Conservation (phyloP, 2,888 invertebrate genomes). For the Vandiemenella viatica region DNA sequence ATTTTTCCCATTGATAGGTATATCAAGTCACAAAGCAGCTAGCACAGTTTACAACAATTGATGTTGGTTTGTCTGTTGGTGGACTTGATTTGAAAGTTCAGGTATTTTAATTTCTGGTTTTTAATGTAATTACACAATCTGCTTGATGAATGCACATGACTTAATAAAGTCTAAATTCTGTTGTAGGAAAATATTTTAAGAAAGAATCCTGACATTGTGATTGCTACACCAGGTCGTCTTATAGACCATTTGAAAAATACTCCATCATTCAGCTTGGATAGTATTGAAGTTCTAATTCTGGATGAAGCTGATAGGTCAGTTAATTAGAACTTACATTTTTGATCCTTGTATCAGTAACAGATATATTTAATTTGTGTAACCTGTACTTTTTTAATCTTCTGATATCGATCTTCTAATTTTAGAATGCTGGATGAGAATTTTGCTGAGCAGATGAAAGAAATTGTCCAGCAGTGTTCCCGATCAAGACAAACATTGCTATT, state of each 20-base stretch:
- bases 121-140: background rate
- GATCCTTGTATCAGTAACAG: background rate
- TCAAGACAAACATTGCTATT: conserved; percentile 93
- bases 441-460: conserved; percentile 97
- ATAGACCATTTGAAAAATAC: conserved; percentile 95
- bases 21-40: conserved; percentile 86
- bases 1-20: conserved; percentile 37
- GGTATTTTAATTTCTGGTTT: conserved; percentile 21
- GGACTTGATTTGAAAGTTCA: conserved; percentile 68
- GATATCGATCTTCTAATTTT: conserved; percentile 18
- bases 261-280: conserved; percentile 76
- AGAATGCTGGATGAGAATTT: conserved; percentile 98
- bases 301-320: conserved; percentile 57
- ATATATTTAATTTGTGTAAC: background rate
- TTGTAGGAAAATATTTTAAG: conserved; percentile 59
- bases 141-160: too few species aligned
- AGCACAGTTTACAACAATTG: conserved; percentile 69
- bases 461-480: conserved; percentile 79
- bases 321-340: too few species aligned
- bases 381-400: background rate
- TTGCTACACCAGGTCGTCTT: conserved; percentile 94
- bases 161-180: background rate
- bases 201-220: conserved; percentile 88
- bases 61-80: conserved; percentile 72
- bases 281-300: conserved; percentile 73